Evolutionary conservation across 2,113 vertebrate genomes (phyloP).

Genomic region (rabbit (Oryctolagus cuniculus)): mOryCun1.1 NC_091438.1:74462501-74463000

Average conservation of each 20-base stretch:
- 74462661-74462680: accelerated
- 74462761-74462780: accelerated
- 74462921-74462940: not conserved
- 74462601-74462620: not conserved
- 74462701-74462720: not conserved
- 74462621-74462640: not conserved
- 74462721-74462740: no score
- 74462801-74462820: not conserved
- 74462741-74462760: accelerated
- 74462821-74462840: no score
- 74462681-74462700: no score
- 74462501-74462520: not conserved
- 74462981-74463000: not conserved
- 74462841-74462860: not conserved
- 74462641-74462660: not conserved
- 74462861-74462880: not conserved
- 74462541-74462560: not conserved
- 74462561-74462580: not conserved
- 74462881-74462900: not conserved
- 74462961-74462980: not conserved
- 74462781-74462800: not conserved
- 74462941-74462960: not conserved
- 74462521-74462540: not conserved
- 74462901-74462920: no score
- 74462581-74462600: not conserved